Evolutionary conservation across 2,888 invertebrate genomes (phyloP).

Genomic region (Melanotus villosus): DNA sequence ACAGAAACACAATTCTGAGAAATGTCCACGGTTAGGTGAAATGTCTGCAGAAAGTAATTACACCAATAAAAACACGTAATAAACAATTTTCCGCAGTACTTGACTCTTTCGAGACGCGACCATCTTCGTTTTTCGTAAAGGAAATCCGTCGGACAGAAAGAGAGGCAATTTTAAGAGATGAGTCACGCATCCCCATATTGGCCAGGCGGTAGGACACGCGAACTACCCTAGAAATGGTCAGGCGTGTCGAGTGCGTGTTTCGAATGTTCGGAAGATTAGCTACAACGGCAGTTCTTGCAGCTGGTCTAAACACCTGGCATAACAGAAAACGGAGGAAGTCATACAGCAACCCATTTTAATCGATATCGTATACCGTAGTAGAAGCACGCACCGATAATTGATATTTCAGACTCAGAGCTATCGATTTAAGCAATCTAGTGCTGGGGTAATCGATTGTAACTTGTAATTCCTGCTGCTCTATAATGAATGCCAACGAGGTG

Average conservation of each 20-base stretch:
- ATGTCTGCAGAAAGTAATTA: conserved; percentile 34
- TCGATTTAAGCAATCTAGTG: conserved; percentile 40
- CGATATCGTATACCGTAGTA: conserved; percentile 32
- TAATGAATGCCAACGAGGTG: conserved; percentile 47
- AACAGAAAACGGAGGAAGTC: conserved; percentile 22
- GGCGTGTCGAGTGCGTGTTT: conserved; percentile 54
- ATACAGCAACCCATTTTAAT: conserved; percentile 20
- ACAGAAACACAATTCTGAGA: conserved; percentile 21
- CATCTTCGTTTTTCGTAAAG: conserved; percentile 15
- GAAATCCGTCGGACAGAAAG: conserved; percentile 20
- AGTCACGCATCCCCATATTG: conserved; percentile 48
- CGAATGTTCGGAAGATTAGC: conserved; percentile 51
- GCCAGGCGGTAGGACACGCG: conserved; percentile 43
- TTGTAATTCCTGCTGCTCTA: conserved; percentile 38
- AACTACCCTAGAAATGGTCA: conserved; percentile 49
- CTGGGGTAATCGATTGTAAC: conserved; percentile 41
- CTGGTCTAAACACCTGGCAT: conserved; percentile 38
- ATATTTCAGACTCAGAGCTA: conserved; percentile 39
- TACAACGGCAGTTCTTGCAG: conserved; percentile 31
- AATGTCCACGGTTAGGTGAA: conserved; percentile 26
- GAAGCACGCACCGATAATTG: conserved; percentile 42
- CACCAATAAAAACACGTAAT: conserved; percentile 34
- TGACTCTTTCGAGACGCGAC: conserved; percentile 30
- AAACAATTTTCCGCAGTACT: conserved; percentile 40
- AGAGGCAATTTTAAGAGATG: conserved; percentile 41